phyloP scores from a whole-genome alignment of 35 echinoderm and acorn worm genomes.

The Diadema setosum region DNA sequence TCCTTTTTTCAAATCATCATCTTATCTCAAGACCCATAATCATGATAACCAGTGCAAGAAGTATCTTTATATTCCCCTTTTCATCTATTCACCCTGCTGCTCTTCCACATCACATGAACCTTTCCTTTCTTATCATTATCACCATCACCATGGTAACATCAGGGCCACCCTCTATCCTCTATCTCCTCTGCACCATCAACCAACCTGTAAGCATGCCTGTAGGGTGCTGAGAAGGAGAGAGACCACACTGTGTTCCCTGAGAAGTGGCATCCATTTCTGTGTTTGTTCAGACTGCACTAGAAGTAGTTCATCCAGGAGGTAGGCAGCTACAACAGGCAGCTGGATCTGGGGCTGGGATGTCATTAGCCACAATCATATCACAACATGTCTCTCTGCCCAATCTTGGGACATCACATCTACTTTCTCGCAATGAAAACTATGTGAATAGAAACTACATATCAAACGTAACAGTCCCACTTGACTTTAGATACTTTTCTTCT shows the following conservation, averaged over 20 bases:
- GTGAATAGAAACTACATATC: too few relatives aligned
- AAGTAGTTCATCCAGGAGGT: conserved; percentile 85
- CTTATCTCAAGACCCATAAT: not conserved
- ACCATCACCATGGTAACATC: not conserved
- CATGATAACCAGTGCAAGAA: not conserved
- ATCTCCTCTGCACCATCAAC: not conserved
- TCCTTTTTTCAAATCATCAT: not conserved
- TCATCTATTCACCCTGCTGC: not conserved
- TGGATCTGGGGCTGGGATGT: too few relatives aligned
- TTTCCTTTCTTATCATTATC: too few relatives aligned
- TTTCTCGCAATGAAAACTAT: too few relatives aligned
- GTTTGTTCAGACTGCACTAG: conserved; percentile 12
- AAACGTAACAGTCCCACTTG: too few relatives aligned
- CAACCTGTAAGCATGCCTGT: conserved; percentile 78
- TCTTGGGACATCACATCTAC: too few relatives aligned
- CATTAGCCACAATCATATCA: too few relatives aligned
- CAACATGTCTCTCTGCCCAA: too few relatives aligned
- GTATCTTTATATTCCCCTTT: not conserved
- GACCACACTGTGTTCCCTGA: conserved; percentile 82
- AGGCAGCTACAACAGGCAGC: conserved; percentile 75
- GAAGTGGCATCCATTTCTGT: conserved; percentile 36
- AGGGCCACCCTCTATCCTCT: not conserved
- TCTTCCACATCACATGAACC: too few relatives aligned
- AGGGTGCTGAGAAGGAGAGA: conserved; percentile 70
- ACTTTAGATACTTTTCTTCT: too few relatives aligned